Base-by-base conservation (phyloP, 1,140 invertebrate species). In the Argopecten irradians region DNA sequence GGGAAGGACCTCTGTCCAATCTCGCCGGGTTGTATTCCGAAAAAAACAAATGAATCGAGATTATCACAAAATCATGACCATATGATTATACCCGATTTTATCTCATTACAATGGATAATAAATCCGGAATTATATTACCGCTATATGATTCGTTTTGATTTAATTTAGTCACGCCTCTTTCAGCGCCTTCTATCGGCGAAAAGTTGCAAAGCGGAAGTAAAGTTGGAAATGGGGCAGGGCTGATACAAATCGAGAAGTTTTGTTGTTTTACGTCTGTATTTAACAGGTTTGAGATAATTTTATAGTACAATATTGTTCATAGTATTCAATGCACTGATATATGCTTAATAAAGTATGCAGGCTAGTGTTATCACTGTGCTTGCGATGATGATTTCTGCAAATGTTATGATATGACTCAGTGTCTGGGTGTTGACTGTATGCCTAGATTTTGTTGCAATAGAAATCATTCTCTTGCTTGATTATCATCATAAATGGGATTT, bases 171-270 rank as follows among this genome's bases (percentile, higher is more conserved):
- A 7, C 22, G n/a, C 55, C 5, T 28, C 55, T 11, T 28, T 28
- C 22, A 71, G 55, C 55, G 55, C 7, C 55, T n/a, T 71, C 55
- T 71, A n/a, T 22, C n/a, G 55, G 55, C 28, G 43, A 71, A 28
- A 28, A 1, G 5, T 11, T 8, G 55, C n/a, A 71, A 71, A 71
- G 55, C 55, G 55, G 55, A 71, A 71, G 55, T 19, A 28, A 16
- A 71, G n/a, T n/a, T 71, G n/a, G 28, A 71, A 71, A 71, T 71
- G 55, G 55, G 55, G 55, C 55, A 71, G 55, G 55, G 55, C 55
- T 71, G 55, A 71, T 28, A 71, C n/a, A 71, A 71, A 28, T 28
- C 5, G 28, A 16, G 1, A 71, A 71, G 13, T 28, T 46, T 28
- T 3, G n/a, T 71, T 28, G n/a, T 7, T 71, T 71, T 71, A 22